phyloP scores from a whole-genome alignment of 1,140 invertebrate species.

The Oreohelix idahoensis region DNA sequence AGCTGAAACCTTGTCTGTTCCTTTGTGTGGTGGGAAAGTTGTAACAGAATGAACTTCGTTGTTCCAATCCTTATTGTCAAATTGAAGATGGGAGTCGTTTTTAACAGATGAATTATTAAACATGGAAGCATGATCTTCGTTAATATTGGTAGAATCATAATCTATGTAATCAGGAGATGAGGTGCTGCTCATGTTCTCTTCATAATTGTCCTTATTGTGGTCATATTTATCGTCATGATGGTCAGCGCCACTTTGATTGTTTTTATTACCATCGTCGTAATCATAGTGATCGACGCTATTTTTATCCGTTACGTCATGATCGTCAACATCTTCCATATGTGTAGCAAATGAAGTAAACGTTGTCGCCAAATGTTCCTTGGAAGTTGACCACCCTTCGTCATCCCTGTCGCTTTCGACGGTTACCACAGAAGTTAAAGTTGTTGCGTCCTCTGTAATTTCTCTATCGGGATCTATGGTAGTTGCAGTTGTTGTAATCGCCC shows the following conservation, averaged over 20 bases:
- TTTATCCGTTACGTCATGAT: background rate
- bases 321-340: background rate
- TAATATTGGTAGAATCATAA: no score
- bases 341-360: background rate
- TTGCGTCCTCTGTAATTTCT: background rate
- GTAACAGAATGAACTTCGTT: background rate
- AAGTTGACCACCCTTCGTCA: background rate
- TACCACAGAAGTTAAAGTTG: background rate
- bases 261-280: background rate
- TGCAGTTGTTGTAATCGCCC: background rate
- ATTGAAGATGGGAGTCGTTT: background rate
- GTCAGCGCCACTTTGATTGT: background rate
- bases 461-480: background rate
- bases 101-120: constrained; percentile 1
- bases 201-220: background rate
- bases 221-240: background rate
- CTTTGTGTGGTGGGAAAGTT: background rate
- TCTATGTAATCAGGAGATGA: background rate
- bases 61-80: background rate
- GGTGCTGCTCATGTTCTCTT: no score
- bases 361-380: no score
- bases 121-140: no score
- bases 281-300: background rate
- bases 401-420: background rate
- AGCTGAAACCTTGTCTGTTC: background rate